A percentile compares a stretch with the other conserved stretches of the same genome.
Conservation (phyloP, 2,888 invertebrate species). For the Callimorpha dominula region DNA sequence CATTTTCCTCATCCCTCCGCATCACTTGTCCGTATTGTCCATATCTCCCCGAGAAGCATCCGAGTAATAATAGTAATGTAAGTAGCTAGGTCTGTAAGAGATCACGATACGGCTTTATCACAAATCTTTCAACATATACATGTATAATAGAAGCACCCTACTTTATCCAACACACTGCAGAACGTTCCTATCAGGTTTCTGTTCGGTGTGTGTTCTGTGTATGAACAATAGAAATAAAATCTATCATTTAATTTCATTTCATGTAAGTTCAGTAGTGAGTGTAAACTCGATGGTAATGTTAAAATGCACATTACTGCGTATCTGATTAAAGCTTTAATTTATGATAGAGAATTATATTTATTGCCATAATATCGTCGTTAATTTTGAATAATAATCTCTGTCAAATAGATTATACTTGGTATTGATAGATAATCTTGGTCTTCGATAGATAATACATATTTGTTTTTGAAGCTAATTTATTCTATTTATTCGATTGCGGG, state of each 20-base stretch:
- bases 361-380: slow-evolving; percentile 7
- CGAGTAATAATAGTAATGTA: too few species aligned
- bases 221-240: too few species aligned
- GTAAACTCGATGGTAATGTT: background rate
- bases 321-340: background rate
- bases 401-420: slow-evolving; percentile 1
- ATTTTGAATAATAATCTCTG: background rate
- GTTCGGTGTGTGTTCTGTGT: too few species aligned
- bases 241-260: background rate
- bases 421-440: background rate
- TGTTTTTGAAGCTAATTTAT: background rate
- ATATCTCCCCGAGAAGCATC: too few species aligned
- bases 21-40: too few species aligned
- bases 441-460: background rate
- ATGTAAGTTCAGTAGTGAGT: background rate
- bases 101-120: too few species aligned
- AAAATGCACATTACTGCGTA: background rate
- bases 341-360: slow-evolving; percentile 9
- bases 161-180: too few species aligned
- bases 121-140: too few species aligned
- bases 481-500: background rate
- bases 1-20: too few species aligned
- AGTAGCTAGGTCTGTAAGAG: too few species aligned
- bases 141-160: too few species aligned
- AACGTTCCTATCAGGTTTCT: too few species aligned